These are phyloP conservation scores for Sphecodes monilicornis DNA, from an alignment of 2,888 invertebrate species.

Conservation along the genomic window DNA sequence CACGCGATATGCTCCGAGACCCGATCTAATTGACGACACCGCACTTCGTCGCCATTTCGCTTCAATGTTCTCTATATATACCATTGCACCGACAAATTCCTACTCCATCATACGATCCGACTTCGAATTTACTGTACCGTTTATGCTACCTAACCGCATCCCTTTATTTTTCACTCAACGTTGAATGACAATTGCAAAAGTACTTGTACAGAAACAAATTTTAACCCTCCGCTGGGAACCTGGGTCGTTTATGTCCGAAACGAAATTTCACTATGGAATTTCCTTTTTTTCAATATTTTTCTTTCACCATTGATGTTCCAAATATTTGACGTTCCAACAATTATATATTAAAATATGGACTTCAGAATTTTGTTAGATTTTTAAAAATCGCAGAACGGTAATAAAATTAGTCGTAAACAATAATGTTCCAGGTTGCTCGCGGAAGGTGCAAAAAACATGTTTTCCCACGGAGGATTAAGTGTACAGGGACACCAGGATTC, in stretches of 20 bases:
- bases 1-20: constrained; percentile 8
- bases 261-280: neutral
- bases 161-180: neutral
- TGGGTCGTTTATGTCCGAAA: too few relatives aligned
- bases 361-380: too few relatives aligned
- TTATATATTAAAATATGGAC: too few relatives aligned
- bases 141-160: neutral
- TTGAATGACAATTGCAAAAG: neutral
- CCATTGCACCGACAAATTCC: neutral
- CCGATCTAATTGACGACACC: constrained; percentile 20
- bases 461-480: too few relatives aligned
- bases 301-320: too few relatives aligned
- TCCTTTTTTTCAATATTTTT: too few relatives aligned
- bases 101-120: neutral
- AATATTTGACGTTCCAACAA: too few relatives aligned
- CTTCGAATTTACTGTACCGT: neutral
- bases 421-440: too few relatives aligned
- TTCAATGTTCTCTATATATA: neutral
- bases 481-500: too few relatives aligned
- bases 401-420: too few relatives aligned
- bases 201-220: neutral
- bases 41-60: constrained; percentile 13
- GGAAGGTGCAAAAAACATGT: too few relatives aligned
- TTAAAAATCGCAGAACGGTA: too few relatives aligned
- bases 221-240: neutral